Percentiles rank a stretch among this genome's conserved stretches.
These are phyloP conservation scores for Buteo buteo DNA, from an alignment of 2,113 vertebrate genomes.

Conservation along the genomic window DNA sequence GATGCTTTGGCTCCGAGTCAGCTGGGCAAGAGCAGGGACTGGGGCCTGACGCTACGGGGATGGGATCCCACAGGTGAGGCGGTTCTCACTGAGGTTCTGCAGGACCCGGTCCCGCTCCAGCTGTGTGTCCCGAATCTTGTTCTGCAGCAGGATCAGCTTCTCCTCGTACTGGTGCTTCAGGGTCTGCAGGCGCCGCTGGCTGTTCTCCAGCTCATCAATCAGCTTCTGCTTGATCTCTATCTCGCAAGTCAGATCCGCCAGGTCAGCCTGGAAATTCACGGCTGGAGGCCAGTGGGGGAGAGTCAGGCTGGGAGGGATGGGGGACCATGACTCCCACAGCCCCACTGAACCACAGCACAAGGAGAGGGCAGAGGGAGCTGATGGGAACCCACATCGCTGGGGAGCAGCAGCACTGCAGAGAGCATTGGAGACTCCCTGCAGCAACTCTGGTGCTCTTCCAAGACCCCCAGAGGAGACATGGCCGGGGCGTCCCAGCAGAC, in stretches of 20 bases:
- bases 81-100: slow-evolving; percentile 90
- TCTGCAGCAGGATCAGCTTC: slow-evolving; percentile 94
- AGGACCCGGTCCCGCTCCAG: slow-evolving; percentile 93
- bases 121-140: slow-evolving; percentile 97
- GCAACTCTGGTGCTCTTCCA: background rate
- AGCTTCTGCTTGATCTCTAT: slow-evolving; percentile 99
- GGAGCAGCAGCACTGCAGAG: background rate
- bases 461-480: rapidly evolving
- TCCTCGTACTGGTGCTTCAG: slow-evolving; percentile 97
- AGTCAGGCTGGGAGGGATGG: background rate
- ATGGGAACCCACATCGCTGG: background rate
- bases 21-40: background rate
- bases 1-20: background rate
- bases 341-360: background rate
- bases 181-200: slow-evolving; percentile 89
- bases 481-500: rapidly evolving
- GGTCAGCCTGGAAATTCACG: slow-evolving; percentile 87
- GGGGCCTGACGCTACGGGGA: rapidly evolving
- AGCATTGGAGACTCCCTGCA: background rate
- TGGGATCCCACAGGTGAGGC: rapidly evolving
- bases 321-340: background rate
- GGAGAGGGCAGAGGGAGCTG: background rate
- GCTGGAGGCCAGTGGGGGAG: slow-evolving; percentile 57
- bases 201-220: slow-evolving; percentile 97
- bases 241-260: slow-evolving; percentile 94